Percentiles rank a stretch among this genome's conserved stretches.
Evolutionary conservation across 64 coral and sea anemone species (phyloP).

Genomic region (Actinia tenebrosa): DNA sequence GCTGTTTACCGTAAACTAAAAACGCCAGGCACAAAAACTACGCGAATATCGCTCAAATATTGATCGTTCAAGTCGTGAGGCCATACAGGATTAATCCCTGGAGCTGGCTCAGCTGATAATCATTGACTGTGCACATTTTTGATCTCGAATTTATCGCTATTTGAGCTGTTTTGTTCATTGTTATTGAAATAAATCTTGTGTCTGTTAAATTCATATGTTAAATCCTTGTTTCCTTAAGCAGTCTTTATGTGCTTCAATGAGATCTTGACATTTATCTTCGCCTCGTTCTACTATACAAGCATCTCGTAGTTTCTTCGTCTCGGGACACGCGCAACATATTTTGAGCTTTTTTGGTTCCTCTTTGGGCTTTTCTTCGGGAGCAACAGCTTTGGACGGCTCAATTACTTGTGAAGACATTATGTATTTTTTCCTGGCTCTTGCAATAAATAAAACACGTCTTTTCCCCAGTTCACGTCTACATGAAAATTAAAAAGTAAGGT

Average conservation of each 20-base stretch:
- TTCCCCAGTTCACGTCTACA: neutral
- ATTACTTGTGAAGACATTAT: conserved; percentile 42
- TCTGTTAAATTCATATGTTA: conserved; percentile 52
- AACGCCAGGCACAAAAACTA: too few relatives aligned
- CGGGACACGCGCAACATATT: conserved; percentile 92
- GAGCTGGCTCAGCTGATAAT: too few relatives aligned
- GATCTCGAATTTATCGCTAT: too few relatives aligned
- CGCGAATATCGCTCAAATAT: too few relatives aligned
- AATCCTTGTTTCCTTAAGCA: conserved; percentile 94
- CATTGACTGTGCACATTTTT: too few relatives aligned
- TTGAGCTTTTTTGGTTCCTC: conserved; percentile 77
- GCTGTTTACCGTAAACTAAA: too few relatives aligned
- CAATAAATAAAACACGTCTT: neutral
- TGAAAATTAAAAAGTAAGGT: neutral
- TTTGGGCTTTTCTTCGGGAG: neutral
- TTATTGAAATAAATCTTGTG: too few relatives aligned
- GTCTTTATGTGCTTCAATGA: conserved; percentile 93
- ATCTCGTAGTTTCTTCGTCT: conserved; percentile 89
- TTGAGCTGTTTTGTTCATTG: too few relatives aligned
- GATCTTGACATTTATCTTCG: conserved; percentile 74
- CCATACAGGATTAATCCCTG: too few relatives aligned
- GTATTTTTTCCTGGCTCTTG: neutral
- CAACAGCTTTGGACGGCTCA: neutral
- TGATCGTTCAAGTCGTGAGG: too few relatives aligned
- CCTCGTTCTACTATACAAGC: conserved; percentile 88